These are phyloP conservation scores for Gastrophysa polygoni DNA, from an alignment of 2,888 invertebrate species.

Conservation along the genomic window DNA sequence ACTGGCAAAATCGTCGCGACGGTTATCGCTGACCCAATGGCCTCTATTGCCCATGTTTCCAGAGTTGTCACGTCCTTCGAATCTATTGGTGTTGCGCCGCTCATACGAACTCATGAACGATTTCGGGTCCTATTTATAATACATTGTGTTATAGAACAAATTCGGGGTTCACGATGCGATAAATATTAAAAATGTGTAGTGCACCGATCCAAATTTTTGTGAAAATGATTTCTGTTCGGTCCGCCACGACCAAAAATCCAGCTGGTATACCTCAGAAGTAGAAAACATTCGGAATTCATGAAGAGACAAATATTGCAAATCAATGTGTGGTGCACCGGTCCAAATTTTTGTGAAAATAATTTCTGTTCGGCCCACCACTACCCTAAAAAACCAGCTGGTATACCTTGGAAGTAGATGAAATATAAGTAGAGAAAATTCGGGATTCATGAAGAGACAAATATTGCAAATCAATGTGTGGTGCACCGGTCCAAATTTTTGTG, in stretches of 20 bases:
- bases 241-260: too few relatives aligned
- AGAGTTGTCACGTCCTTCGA: conserved; percentile 31
- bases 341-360: too few relatives aligned
- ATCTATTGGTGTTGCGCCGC: conserved; percentile 43
- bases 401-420: too few relatives aligned
- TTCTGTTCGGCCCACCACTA: too few relatives aligned
- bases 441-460: background rate
- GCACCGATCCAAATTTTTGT: background rate
- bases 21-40: conserved; percentile 50
- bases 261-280: too few relatives aligned
- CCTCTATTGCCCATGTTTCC: conserved; percentile 39
- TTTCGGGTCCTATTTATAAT: conserved; percentile 47
- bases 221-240: background rate
- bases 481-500: background rate
- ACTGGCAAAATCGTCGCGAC: conserved; percentile 47
- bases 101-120: conserved; percentile 50
- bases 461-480: background rate
- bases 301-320: too few relatives aligned
- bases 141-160: conserved; percentile 26
- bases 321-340: too few relatives aligned
- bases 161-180: background rate
- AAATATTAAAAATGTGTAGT: background rate
- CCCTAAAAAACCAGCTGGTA: too few relatives aligned
- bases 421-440: conserved; percentile 12
- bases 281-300: too few relatives aligned